phyloP scores from a whole-genome alignment of 2,888 invertebrate species.

The Orthosia gracilis region DNA sequence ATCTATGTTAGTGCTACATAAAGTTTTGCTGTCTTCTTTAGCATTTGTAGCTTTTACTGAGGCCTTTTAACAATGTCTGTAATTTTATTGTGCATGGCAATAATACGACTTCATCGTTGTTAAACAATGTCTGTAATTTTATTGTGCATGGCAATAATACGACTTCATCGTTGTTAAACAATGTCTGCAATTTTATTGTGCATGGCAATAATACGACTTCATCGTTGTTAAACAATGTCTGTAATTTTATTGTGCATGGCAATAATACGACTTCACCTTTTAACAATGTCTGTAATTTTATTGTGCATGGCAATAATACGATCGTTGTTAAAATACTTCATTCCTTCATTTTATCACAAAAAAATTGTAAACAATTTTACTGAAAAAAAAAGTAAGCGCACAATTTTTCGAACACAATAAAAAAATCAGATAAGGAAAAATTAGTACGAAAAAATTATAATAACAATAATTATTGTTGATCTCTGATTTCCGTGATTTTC shows the following conservation, averaged over 20 bases:
- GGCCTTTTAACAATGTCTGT: background rate
- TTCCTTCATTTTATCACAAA: background rate
- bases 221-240: background rate
- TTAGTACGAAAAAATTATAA: conserved; percentile 29
- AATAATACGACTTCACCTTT: background rate
- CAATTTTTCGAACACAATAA: conserved; percentile 20
- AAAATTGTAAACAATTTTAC: background rate
- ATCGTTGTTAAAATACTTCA: too few relatives aligned
- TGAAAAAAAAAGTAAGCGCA: background rate
- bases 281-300: background rate
- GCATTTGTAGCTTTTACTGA: background rate
- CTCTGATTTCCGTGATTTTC: conserved; percentile 39
- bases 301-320: background rate
- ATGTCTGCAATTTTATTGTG: background rate
- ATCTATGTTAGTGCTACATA: conserved; percentile 14
- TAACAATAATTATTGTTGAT: conserved; percentile 47
- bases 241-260: background rate
- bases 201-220: background rate
- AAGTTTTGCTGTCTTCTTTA: conserved; percentile 18
- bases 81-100: background rate
- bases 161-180: background rate
- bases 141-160: background rate
- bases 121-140: background rate
- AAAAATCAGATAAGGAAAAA: conserved; percentile 28
- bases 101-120: background rate